Base-by-base conservation (phyloP, 2,113 vertebrate genomes). In the Marcusenius ussheri region DNA sequence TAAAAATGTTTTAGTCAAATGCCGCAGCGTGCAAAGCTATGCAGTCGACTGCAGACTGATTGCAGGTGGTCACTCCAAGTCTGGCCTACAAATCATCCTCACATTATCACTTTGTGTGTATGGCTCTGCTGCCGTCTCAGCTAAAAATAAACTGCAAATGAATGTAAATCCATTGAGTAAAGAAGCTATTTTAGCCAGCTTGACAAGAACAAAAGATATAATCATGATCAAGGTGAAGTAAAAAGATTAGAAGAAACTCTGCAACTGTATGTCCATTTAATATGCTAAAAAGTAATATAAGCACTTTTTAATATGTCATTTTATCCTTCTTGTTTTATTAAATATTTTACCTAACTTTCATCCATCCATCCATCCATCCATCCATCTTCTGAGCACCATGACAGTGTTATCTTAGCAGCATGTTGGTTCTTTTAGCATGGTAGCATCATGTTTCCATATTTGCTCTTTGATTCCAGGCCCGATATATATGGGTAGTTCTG, bases 151-250 rank as follows among this genome's bases (percentile, higher is more conserved):
- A 77, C 89, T 88, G 47, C 77, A 88, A 90, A 90, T 90, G 58
- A 77, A 85, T 90, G 85, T 80, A 90, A 74, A 90, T 87, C 62
- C 84, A 66, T 17, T 87, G 39, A 86, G 45, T 85, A 42, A 90
- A 90, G 35, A 88, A 83, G 42, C 35, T 58, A 85, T 90, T 88
- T 88, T 90, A 53, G 62, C 62, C 90, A 90, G 86, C 56, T 86
- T 90, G 89, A 87, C 17, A 85, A 91, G 92, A 85, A 91, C 89
- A 89, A 91, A 90, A 93, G 90, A 77, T 80, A 90, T 89, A 92
- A 90, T 93, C 89, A 88, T 91, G 88, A 53, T 89, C 90, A 89
- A 93, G 92, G 93, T 62, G 49, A 35, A 51, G 77, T 47, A 31
- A 50, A 53, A 49, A 42, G 89, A 56, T 49, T 19, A 11, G 19